phyloP scores from a whole-genome alignment of 2,888 invertebrate species.

The Polydesmus complanatus region DNA sequence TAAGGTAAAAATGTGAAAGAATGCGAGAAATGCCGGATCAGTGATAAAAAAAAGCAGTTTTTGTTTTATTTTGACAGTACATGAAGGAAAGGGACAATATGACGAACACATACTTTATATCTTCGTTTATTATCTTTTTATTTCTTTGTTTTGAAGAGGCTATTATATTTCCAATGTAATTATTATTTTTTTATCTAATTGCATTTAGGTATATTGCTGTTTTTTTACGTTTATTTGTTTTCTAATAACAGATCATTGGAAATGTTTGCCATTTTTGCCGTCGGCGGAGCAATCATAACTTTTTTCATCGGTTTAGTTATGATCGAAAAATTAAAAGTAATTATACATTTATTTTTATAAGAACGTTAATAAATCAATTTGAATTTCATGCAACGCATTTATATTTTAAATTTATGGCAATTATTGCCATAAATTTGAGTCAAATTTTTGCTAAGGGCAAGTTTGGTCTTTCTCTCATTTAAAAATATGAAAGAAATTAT shows the following conservation, averaged over 20 bases:
- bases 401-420: too few relatives aligned
- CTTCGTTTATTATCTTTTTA: slow-evolving; percentile 57
- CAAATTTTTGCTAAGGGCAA: neutral
- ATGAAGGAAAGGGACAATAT: slow-evolving; percentile 66
- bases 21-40: neutral
- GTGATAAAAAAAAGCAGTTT: too few relatives aligned
- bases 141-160: slow-evolving; percentile 54
- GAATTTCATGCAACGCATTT: too few relatives aligned
- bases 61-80: slow-evolving; percentile 46
- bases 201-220: too few relatives aligned
- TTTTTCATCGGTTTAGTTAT: slow-evolving; percentile 44
- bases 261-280: slow-evolving; percentile 17
- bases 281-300: slow-evolving; percentile 21
- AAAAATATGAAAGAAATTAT: too few relatives aligned
- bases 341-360: too few relatives aligned
- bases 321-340: slow-evolving; percentile 39
- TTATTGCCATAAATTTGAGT: neutral
- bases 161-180: slow-evolving; percentile 49
- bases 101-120: slow-evolving; percentile 71
- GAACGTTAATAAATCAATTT: too few relatives aligned
- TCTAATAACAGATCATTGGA: slow-evolving; percentile 3
- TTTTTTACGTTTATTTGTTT: neutral
- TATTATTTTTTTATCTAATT: neutral
- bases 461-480: neutral
- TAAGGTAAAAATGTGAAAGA: slow-evolving; percentile 45